Percentiles rank a stretch among this genome's conserved stretches.
Evolutionary conservation across 2,888 invertebrate species (phyloP).

Genomic region (Stratiomys singularior): DNA sequence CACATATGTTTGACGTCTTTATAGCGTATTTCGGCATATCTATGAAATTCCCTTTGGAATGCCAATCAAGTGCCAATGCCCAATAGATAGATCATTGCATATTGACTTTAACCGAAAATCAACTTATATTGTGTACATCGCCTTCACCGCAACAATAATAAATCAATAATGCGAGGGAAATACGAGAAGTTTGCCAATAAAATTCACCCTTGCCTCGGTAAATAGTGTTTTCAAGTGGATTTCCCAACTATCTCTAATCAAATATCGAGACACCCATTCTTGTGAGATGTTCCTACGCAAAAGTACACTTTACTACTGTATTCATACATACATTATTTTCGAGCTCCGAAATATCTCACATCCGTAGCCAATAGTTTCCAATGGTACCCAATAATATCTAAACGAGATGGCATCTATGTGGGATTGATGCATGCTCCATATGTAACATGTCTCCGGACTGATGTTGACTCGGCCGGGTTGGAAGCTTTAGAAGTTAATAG

Average conservation of each 20-base stretch:
- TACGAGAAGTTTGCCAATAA: background rate
- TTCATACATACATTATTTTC: no score
- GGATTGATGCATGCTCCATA: background rate
- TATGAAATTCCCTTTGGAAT: background rate
- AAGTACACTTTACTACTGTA: background rate
- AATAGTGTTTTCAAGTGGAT: background rate
- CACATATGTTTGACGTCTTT: no score
- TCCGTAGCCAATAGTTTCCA: background rate
- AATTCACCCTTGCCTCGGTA: background rate
- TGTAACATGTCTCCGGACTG: background rate
- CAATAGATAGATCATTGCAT: background rate
- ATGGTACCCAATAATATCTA: no score
- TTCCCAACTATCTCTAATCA: background rate
- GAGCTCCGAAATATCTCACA: background rate
- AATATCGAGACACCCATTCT: background rate
- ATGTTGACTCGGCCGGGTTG: background rate
- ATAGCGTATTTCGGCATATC: background rate
- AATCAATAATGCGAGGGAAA: background rate
- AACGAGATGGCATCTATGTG: background rate
- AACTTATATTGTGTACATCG: background rate
- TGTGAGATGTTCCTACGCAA: background rate
- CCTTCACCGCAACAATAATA: background rate
- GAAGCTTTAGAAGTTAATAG: background rate
- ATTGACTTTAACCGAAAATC: background rate
- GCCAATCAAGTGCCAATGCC: background rate